phyloP scores from a whole-genome alignment of 2,113 vertebrate species.

The Sardina pilchardus region DNA sequence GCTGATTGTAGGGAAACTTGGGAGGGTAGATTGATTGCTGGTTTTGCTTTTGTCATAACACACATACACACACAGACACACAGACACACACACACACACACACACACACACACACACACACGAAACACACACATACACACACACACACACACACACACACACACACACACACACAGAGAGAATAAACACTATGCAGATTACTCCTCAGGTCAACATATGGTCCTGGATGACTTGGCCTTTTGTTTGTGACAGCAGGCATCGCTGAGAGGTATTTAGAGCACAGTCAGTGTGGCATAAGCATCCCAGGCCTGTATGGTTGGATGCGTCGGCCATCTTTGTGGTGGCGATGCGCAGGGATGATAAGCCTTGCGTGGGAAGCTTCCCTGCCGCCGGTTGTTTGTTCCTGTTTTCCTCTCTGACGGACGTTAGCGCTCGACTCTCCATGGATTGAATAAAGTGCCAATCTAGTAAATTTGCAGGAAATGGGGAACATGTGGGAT shows the following conservation, averaged over 20 bases:
- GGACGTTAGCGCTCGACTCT: slow-evolving; percentile 38
- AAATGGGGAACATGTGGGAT: slow-evolving; percentile 57
- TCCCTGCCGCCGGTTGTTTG: slow-evolving; percentile 38
- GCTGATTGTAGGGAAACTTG: not conserved
- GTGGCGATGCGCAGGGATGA: not conserved
- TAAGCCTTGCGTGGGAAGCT: slow-evolving; percentile 33
- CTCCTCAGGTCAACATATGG: not conserved
- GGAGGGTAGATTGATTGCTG: not conserved
- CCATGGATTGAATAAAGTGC: slow-evolving; percentile 45
- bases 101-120: not conserved
- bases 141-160: not conserved
- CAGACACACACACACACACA: not conserved
- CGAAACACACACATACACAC: too few relatives aligned
- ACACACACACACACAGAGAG: not conserved
- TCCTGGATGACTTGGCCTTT: not conserved
- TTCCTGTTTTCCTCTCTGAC: slow-evolving; percentile 49
- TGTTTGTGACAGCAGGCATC: not conserved
- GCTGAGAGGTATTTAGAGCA: not conserved
- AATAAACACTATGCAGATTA: slow-evolving; percentile 21
- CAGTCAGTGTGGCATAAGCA: not conserved
- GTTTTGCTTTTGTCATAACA: not conserved
- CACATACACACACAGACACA: not conserved
- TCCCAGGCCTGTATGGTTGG: not conserved
- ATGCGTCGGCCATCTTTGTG: not conserved
- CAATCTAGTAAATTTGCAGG: slow-evolving; percentile 50